Evolutionary conservation across 2,888 invertebrate genomes (phyloP).

Genomic region (Lepidocyrtoides sp.): DNA sequence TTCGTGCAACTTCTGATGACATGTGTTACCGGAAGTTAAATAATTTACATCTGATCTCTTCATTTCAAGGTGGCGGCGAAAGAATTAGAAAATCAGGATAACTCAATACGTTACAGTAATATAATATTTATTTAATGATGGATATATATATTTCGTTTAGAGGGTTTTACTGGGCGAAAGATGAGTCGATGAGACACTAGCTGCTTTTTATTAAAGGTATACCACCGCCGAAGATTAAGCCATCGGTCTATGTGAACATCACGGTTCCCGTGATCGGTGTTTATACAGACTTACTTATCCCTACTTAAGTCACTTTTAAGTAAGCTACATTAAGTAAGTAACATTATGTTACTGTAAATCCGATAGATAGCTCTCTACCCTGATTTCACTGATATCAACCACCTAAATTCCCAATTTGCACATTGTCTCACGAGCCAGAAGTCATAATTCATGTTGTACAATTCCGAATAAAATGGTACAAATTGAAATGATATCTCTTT

Average conservation of each 20-base stretch:
- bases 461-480: neutral
- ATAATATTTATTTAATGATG: too few species aligned
- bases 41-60: neutral
- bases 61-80: neutral
- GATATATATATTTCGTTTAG: conserved; percentile 37
- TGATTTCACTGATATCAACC: conserved; percentile 12
- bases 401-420: conserved; percentile 6
- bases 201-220: conserved; percentile 36
- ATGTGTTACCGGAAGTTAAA: conserved; percentile 57
- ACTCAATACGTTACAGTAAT: neutral
- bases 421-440: conserved; percentile 33
- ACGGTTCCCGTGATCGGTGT: neutral
- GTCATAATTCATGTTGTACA: neutral
- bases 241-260: conserved; percentile 53
- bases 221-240: conserved; percentile 52
- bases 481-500: conserved; percentile 14
- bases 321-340: conserved; percentile 15
- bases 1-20: neutral
- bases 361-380: conserved; percentile 61
- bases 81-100: neutral
- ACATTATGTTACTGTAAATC: conserved; percentile 61
- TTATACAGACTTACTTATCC: conserved; percentile 37
- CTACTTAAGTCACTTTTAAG: conserved; percentile 62
- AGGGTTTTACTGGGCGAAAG: neutral
- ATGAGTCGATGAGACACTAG: neutral